A percentile compares a stretch with the other conserved stretches of the same genome.
These are phyloP conservation scores for Tringa solitaria DNA, from an alignment of 2,113 vertebrate genomes.

Conservation along the genomic window DNA sequence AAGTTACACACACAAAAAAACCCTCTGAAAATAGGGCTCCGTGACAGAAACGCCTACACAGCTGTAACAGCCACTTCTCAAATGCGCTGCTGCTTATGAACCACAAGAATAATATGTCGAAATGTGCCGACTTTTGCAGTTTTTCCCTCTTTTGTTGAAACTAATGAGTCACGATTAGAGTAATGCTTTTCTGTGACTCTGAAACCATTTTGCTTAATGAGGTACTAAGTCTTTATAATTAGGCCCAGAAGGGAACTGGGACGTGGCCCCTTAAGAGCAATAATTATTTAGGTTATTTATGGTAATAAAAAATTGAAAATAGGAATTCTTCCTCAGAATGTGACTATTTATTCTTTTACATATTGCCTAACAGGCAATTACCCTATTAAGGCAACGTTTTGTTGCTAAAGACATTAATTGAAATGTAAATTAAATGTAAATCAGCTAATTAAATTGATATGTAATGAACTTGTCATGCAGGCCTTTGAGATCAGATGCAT, in stretches of 20 bases:
- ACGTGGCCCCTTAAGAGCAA: conserved; percentile 81
- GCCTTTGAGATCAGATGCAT: conserved; percentile 79
- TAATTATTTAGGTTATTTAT: conserved; percentile 89
- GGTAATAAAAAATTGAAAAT: conserved; percentile 85
- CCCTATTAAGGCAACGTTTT: conserved; percentile 81
- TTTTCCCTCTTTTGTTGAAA: conserved; percentile 75
- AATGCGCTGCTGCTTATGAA: conserved; percentile 17
- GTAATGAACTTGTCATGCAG: conserved; percentile 82
- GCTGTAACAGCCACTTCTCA: conserved; percentile 31
- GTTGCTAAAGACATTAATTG: conserved; percentile 86
- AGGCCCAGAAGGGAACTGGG: conserved; percentile 82
- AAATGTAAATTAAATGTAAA: conserved; percentile 88
- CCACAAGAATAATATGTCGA: conserved; percentile 47
- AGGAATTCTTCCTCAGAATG: conserved; percentile 82
- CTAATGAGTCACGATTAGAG: conserved; percentile 82
- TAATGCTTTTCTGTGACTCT: conserved; percentile 80
- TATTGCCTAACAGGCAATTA: conserved; percentile 86
- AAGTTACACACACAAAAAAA: background rate
- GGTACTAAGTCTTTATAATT: conserved; percentile 87
- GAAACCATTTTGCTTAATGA: conserved; percentile 86
- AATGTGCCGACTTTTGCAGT: conserved; percentile 68
- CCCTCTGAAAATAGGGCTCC: background rate
- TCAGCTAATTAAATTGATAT: conserved; percentile 85
- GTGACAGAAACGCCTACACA: conserved; percentile 33
- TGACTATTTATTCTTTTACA: conserved; percentile 81